Base-by-base conservation (phyloP, 2,888 invertebrate genomes). In the Prionchulus punctatus region DNA sequence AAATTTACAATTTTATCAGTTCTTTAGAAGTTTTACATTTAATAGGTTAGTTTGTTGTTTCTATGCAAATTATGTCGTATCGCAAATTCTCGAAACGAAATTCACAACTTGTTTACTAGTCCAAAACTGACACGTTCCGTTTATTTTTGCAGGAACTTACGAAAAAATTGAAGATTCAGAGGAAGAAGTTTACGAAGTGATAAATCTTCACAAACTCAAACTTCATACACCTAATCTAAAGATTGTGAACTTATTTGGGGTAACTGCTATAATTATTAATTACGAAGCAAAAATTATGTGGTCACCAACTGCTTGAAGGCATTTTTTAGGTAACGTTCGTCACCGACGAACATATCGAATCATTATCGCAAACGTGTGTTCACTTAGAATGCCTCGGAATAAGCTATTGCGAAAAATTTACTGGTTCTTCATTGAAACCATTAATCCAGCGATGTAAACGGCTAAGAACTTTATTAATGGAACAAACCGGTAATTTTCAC, bases 1-100 rank as follows among this genome's bases (percentile, higher is more conserved):
- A 98, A 75, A 98, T 98, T 61, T 99, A 99, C 75, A 96, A 96
- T 73, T 98, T 96, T 69, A 91, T 99, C 69, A 96, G 96, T 63
- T 96, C 96, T 2, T 75, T 99, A 57, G 92, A 98, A 77, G 86
- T 91, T 56, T 77, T 99, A 55, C 98, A 98, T 75, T 79, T 99
- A 56, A 88, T 99, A 69, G 98, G 88, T 85, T 45, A 23, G 18
- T 23, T 23, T 23, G 23, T 45, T 36, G 36, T 36, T 36, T 36
- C 36, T n/a, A 45, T 45, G 45, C 12, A n/a, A 45, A 45, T 23
- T 45, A n/a, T 45, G 4, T 45, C 7, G 23, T n/a, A 45, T 12
- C 45, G 23, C 12, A n/a, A 7, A 12, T 36, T 7, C 36, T 12
- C 18, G 12, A 21, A 3, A 7, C 1, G 21, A 4, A 53, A 28